Evolutionary conservation across 2,797 vertebrate genomes (phyloP), one percentile per base, ranked within the genome.

Genomic region (Vespertilio murinus): DNA sequence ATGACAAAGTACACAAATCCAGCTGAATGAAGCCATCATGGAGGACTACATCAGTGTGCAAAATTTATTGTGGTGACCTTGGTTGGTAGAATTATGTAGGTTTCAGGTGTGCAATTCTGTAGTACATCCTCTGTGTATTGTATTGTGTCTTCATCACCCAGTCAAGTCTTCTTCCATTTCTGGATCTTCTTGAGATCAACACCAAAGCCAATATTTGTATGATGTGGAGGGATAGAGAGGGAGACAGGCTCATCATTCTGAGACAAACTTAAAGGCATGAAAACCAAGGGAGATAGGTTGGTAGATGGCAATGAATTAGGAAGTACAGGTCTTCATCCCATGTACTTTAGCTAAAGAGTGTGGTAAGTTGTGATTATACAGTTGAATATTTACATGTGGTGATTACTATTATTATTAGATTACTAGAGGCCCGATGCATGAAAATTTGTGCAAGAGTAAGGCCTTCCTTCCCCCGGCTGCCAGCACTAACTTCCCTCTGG

Each of bases 351-450:
- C 49, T 90, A 64, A 93, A 54, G 13, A 54, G 14, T 81, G 6
- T 82, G 23, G 82, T 33, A 56, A 70, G 2, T 54, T 64, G 35
- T 88, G 52, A 79, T 16, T 78, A 49, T 1, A 49, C n/a, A 74
- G 33, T 64, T 95, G 30, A 7, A 56, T 92, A 17, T 17, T 91
- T 93, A 59, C 30, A 23, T 91, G 38, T 95, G 30, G 86, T 77
- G 3, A 77, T 65, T 80, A 81, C 38, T 81, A 73, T 42, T 28
- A 42, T 90, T 94, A 61, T 67, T 90, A 78, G 16, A 73, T 80
- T 87, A n/a, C 20, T 54, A 54, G 52, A 54, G 52, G 22, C 52
- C 52, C 8, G 3, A 54, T 54, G 22, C 52, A 54, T 1, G 3
- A 54, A 54, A 54, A 54, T 23, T 54, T 8, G 8, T 54, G 52